Conservation (phyloP, 2,113 vertebrate genomes). For the Capreolus pygargus region DNA sequence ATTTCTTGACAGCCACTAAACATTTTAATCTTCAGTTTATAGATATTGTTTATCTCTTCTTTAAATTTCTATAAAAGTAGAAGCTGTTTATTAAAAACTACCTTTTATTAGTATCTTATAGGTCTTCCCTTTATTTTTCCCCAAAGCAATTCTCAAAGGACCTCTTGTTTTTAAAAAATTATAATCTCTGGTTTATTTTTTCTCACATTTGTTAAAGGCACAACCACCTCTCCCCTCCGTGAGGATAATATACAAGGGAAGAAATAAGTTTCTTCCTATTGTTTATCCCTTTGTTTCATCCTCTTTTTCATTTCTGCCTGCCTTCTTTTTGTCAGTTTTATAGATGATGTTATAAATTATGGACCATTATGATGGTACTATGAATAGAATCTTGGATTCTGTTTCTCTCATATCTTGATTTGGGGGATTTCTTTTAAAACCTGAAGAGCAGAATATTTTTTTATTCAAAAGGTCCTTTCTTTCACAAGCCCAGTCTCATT, state of each 20-base stretch:
- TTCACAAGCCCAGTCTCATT: not conserved
- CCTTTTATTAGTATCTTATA: not conserved
- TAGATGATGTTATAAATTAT: not conserved
- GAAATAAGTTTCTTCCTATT: not conserved
- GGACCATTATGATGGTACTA: not conserved
- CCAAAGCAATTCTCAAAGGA: not conserved
- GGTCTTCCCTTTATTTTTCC: not conserved
- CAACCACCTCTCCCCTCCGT: not conserved
- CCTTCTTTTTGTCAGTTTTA: not conserved
- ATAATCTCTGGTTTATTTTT: not conserved
- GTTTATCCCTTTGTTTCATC: not conserved
- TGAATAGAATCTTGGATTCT: not conserved
- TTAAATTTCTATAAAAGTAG: not conserved
- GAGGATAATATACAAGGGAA: not conserved
- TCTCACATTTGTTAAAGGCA: not conserved
- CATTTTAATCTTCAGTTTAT: not conserved
- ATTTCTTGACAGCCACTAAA: not conserved
- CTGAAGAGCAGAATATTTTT: not conserved
- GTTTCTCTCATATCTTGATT: not conserved
- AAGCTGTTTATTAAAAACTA: not conserved
- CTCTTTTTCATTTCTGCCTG: not conserved
- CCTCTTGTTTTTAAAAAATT: not conserved
- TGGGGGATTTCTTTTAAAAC: not conserved
- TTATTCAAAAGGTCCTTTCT: not conserved
- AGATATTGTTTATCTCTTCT: not conserved